Base-by-base conservation (phyloP, 2,888 invertebrate species). In the Caenorhabditis sp. region DNA sequence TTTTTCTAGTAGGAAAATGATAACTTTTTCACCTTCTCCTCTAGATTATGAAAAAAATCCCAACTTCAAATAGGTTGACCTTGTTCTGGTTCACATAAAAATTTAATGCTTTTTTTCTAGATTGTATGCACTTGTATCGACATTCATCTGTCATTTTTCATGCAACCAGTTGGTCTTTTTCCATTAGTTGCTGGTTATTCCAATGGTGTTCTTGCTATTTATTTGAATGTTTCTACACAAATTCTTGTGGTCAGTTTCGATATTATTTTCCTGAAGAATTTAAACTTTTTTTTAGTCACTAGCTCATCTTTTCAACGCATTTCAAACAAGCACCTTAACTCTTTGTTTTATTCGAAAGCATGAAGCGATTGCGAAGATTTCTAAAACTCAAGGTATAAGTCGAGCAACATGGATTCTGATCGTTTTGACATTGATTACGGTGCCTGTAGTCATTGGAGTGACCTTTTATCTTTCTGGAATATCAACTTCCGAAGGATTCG, bases 261-360 rank as follows among this genome's bases (percentile, higher is more conserved):
- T 3, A n/a, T 7, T 26, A 14, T 14, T 20, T 56, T 17, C 8
- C 25, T 4, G 7, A 10, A 1, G 17, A 23, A 1, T 25, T 27
- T 20, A n/a, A 20, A 17, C 8, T n/a, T 25, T n/a, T 10, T 54
- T 66, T 56, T 61, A 67, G 67, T 56, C 61, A 5, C 20, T 67
- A 3, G 23, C 50, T 27, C 25, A 27, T 4, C 17, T 61, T 2
- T 20, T 61, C 20, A 43, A 56, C 14, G 56, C 56, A n/a, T 49
- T 21, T 25, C 61, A 67, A 61, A 57, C 61, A n/a, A 26, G 57
- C 23, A 54, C 57, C 0, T 38, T 66, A 14, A 49, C 67, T 0
- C 53, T 67, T 12, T 67, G 67, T 20, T 67, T 61, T 31, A 14
- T 67, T 4, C n/a, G 61, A n/a, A 67, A 67, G 50, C 67, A 67